Evolutionary conservation across 1,140 invertebrate genomes (phyloP).

Genomic region (Maconellicoccus hirsutus): DNA sequence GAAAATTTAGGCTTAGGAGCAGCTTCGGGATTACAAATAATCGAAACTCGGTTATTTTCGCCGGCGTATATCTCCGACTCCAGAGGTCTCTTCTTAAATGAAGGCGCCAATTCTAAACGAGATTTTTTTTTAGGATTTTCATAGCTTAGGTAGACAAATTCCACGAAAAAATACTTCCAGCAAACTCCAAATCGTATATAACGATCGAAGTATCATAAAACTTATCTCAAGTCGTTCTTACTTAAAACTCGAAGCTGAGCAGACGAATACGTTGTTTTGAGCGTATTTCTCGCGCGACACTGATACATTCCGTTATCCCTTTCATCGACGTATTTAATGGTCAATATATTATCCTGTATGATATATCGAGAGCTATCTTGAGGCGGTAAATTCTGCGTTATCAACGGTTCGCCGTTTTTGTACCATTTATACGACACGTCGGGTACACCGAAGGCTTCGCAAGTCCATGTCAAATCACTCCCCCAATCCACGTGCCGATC

Average conservation of each 20-base stretch:
- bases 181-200: not conserved
- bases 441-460: conserved; percentile 90
- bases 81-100: conserved; percentile 80
- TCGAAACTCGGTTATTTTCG: conserved; percentile 80
- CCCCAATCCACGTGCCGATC: conserved; percentile 82
- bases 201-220: not conserved
- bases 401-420: conserved; percentile 59
- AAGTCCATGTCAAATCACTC: conserved; percentile 77
- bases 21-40: conserved; percentile 86
- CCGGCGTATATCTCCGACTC: conserved; percentile 80
- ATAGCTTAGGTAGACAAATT: too few relatives aligned
- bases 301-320: conserved; percentile 93
- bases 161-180: too few relatives aligned
- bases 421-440: conserved; percentile 89
- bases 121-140: too few relatives aligned
- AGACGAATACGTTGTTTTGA: conserved; percentile 75
- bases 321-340: conserved; percentile 62
- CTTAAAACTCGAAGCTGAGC: conserved; percentile 77
- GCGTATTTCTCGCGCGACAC: conserved; percentile 78
- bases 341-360: conserved; percentile 78
- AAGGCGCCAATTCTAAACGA: conserved; percentile 76
- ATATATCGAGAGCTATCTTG: conserved; percentile 62
- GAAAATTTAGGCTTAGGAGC: conserved; percentile 77
- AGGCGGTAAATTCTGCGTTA: conserved; percentile 45
- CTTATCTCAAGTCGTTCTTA: conserved; percentile 35